Evolutionary conservation across 2,113 vertebrate genomes (phyloP), one percentile per base, ranked within the genome.

Genomic region (Hypanus sabinus): DNA sequence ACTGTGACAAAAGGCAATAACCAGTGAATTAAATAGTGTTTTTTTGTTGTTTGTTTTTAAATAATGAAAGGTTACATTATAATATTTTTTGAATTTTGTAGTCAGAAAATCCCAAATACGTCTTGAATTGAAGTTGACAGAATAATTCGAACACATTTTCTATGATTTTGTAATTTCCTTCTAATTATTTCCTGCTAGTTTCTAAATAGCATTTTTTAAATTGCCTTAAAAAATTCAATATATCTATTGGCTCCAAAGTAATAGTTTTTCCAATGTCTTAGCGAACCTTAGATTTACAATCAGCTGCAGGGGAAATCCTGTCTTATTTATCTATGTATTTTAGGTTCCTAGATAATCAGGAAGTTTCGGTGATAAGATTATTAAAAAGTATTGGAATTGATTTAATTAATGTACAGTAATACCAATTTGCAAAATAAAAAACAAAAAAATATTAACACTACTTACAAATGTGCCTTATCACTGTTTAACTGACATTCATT

Each of bases 151-250:
- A n/a, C 60, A 33, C 60, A 90, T 90, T 90, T 90, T 90, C 14
- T 20, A 68, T 90, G 65, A 90, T 90, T 90, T 90, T 90, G 85
- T 68, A 90, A 90, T 90, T 90, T 90, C 60, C 85, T 90, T 60
- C 60, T 90, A 90, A 90, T 90, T 90, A 90, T 90, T 68, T 90
- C 85, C 85, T 90, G 85, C 85, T 90, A 90, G 85, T 33, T 62
- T 90, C 85, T 65, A 90, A 90, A 65, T 90, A 68, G 60, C 30
- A 65, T 90, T 90, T 62, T 90, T 90, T 79, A 90, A 90, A 90
- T 27, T 90, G 30, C 60, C 85, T 90, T 76, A n/a, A 90, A 90
- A 88, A 90, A 65, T 16, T 16, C n/a, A 90, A 90, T 30, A 65
- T 6, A 33, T 90, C 60, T 68, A 36, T 88, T n/a, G 6, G 85